Percentiles rank a stretch among this genome's conserved stretches.
phyloP scores from a whole-genome alignment of 2,888 invertebrate genomes.

The Calliscelio sp. region DNA sequence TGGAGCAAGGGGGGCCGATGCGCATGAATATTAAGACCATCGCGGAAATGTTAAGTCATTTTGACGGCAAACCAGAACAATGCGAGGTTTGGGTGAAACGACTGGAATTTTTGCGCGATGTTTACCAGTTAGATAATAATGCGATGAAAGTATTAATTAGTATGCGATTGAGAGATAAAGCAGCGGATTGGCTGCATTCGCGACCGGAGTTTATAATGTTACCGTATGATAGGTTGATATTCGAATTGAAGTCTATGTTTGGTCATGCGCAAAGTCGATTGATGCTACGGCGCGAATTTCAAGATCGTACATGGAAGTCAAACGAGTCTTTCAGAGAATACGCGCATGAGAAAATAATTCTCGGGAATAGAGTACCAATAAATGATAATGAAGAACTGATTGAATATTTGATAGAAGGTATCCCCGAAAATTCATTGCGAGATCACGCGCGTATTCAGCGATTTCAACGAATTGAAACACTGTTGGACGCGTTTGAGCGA shows the following conservation, averaged over 20 bases:
- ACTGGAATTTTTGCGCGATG: background rate
- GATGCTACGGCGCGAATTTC: too few species aligned
- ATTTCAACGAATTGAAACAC: background rate
- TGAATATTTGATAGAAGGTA: too few species aligned
- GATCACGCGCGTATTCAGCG: slow-evolving; percentile 19
- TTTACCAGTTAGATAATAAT: background rate
- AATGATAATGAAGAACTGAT: too few species aligned
- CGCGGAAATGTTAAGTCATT: background rate
- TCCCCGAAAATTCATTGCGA: background rate
- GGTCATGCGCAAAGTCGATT: background rate
- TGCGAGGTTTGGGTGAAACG: slow-evolving; percentile 1
- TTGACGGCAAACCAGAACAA: slow-evolving; percentile 9
- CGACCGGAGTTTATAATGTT: background rate
- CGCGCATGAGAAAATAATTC: too few species aligned
- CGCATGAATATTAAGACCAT: background rate
- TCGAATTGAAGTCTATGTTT: background rate
- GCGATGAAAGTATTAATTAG: background rate
- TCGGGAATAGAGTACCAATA: too few species aligned
- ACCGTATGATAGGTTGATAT: background rate
- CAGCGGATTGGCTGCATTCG: slow-evolving; percentile 4
- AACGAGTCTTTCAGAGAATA: too few species aligned
- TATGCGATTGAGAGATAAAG: slow-evolving; percentile 8
- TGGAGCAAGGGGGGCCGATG: too few species aligned
- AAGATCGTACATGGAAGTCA: too few species aligned
- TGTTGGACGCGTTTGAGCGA: slow-evolving; percentile 11